These are phyloP conservation scores for Campylorhamphus procurvoides DNA, from an alignment of 2,113 vertebrate species.

Conservation along the genomic window DNA sequence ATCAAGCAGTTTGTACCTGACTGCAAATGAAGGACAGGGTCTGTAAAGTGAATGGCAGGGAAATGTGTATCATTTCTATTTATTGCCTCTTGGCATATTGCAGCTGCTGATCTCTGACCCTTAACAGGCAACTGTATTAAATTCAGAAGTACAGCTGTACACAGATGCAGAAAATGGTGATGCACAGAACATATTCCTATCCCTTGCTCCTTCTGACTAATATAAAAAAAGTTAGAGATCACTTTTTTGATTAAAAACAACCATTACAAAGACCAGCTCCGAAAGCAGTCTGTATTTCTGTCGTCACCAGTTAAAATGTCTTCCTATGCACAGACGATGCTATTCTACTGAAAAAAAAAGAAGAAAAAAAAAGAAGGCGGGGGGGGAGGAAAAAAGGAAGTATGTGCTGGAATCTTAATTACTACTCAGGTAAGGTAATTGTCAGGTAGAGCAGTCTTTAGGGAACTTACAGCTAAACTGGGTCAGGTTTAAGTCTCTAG, in stretches of 20 bases:
- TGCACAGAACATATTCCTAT: background rate
- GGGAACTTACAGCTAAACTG: conserved; percentile 45
- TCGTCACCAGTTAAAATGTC: conserved; percentile 39
- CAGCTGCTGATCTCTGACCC: conserved; percentile 66
- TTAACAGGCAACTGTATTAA: conserved; percentile 2
- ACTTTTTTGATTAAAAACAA: conserved; percentile 37
- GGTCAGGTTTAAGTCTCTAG: conserved; percentile 42
- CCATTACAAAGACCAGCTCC: conserved; percentile 22
- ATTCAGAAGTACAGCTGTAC: background rate
- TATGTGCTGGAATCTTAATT: conserved; percentile 32
- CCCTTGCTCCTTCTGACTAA: conserved; percentile 39
- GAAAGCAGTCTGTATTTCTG: conserved; percentile 38
- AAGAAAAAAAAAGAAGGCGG: background rate
- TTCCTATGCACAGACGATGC: conserved; percentile 18
- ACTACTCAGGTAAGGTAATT: conserved; percentile 57
- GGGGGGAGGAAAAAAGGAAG: background rate
- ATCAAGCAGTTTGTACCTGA: conserved; percentile 19
- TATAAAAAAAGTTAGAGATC: conserved; percentile 20
- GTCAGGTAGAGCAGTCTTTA: conserved; percentile 35
- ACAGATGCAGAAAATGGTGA: conserved; percentile 3
- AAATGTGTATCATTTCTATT: conserved; percentile 4
- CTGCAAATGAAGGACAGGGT: conserved; percentile 21
- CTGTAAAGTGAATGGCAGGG: background rate
- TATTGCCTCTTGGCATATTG: conserved; percentile 67
- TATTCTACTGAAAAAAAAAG: conserved; percentile 11